phyloP scores from a whole-genome alignment of 2,888 invertebrate genomes.

The Diplolepis rosae region DNA sequence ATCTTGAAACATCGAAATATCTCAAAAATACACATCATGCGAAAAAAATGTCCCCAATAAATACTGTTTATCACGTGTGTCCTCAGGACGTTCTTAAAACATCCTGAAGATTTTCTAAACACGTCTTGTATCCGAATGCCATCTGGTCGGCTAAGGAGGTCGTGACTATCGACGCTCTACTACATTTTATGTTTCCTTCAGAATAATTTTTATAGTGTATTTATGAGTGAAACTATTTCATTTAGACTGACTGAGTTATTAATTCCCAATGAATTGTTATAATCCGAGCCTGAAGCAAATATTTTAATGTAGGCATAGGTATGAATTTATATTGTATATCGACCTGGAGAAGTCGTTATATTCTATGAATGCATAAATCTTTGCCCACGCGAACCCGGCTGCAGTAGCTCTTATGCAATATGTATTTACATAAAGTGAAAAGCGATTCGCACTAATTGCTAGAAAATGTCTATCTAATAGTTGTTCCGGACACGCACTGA shows the following conservation, averaged over 20 bases:
- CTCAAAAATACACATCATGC: too few relatives aligned
- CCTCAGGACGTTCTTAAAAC: too few relatives aligned
- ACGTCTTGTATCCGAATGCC: too few relatives aligned
- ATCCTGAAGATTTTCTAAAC: too few relatives aligned
- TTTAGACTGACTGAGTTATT: not conserved
- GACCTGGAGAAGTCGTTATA: slow-evolving; percentile 11
- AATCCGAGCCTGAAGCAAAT: slow-evolving; percentile 11
- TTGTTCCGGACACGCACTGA: not conserved
- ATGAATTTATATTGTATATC: slow-evolving; percentile 28
- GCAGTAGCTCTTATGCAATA: slow-evolving; percentile 24
- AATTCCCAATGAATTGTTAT: not conserved
- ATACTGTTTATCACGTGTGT: too few relatives aligned
- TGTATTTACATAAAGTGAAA: slow-evolving; percentile 17
- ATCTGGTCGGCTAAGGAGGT: too few relatives aligned
- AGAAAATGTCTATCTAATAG: slow-evolving; percentile 1
- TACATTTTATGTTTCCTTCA: too few relatives aligned
- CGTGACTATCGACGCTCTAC: too few relatives aligned
- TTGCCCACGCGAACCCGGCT: slow-evolving; percentile 20
- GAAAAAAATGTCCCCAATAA: too few relatives aligned
- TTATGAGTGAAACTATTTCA: not conserved
- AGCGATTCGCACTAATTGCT: slow-evolving; percentile 21
- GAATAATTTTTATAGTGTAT: too few relatives aligned
- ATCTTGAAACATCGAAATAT: too few relatives aligned
- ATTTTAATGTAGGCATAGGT: slow-evolving; percentile 10
- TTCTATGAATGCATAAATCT: slow-evolving; percentile 13